Conservation (phyloP, 2,888 invertebrate genomes). For the Cancer borealis region DNA sequence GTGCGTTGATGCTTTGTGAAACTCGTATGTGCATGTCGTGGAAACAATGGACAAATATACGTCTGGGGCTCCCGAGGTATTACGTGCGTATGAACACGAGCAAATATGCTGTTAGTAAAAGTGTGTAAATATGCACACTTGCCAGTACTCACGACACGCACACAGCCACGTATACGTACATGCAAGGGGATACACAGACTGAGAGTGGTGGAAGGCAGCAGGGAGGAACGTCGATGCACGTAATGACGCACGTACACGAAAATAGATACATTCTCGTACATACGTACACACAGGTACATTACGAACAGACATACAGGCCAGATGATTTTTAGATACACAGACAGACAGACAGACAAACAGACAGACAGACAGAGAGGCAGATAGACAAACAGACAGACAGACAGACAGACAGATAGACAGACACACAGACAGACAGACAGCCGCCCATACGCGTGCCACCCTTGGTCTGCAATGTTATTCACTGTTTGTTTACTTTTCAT, state of each 20-base stretch:
- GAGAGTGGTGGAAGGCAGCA: background rate
- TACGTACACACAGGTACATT: background rate
- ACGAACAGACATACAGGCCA: background rate
- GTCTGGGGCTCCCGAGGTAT: background rate
- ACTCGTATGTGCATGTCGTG: background rate
- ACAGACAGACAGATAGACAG: background rate
- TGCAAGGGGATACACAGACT: background rate
- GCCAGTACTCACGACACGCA: background rate
- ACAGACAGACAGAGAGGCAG: background rate
- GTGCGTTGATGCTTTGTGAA: background rate
- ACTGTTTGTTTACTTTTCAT: constrained; percentile 29
- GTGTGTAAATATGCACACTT: background rate
- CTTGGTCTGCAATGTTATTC: constrained; percentile 13
- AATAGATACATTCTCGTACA: background rate
- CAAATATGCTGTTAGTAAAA: constrained; percentile 1
- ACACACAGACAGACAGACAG: background rate
- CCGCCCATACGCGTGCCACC: background rate
- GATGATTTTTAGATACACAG: background rate
- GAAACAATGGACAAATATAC: background rate
- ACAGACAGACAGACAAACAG: background rate
- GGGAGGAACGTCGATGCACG: background rate
- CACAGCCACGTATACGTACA: background rate
- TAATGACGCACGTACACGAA: background rate
- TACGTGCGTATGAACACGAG: background rate
- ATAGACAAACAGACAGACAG: background rate